Conservation (phyloP, 2,888 invertebrate genomes). For the Plutella xylostella region DNA sequence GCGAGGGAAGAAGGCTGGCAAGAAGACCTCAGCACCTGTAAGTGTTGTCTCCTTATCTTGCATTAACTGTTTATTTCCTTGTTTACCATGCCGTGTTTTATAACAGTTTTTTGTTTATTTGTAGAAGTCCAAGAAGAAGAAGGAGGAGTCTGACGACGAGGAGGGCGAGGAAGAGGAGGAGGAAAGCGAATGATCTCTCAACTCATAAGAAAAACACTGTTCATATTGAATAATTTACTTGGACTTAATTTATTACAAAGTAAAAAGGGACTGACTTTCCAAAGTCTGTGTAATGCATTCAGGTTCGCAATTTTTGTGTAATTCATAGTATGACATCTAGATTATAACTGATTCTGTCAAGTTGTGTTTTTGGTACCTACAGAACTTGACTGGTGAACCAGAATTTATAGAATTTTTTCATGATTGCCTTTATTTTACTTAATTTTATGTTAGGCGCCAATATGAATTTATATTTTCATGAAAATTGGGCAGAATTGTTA, state of each 20-base stretch:
- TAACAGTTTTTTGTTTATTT: conserved; percentile 16
- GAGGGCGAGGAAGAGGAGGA: conserved; percentile 74
- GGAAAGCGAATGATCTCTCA: conserved; percentile 74
- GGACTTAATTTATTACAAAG: conserved; percentile 70
- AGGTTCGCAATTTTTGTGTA: too few species aligned
- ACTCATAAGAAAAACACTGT: conserved; percentile 48
- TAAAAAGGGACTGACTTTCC: conserved; percentile 65
- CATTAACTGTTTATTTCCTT: neutral
- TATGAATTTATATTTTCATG: too few species aligned
- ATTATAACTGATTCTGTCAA: too few species aligned
- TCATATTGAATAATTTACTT: conserved; percentile 69
- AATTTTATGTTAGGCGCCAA: too few species aligned
- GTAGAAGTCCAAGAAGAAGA: conserved; percentile 69
- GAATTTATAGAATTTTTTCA: too few species aligned
- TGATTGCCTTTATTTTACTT: too few species aligned
- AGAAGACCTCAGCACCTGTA: conserved; percentile 57
- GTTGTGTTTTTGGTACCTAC: too few species aligned
- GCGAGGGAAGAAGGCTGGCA: conserved; percentile 64
- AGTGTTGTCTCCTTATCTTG: too few species aligned
- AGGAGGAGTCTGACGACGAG: conserved; percentile 74
- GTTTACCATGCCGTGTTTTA: neutral
- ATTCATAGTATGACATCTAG: too few species aligned
- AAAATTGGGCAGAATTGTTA: too few species aligned
- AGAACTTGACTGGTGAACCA: too few species aligned
- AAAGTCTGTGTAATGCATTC: conserved; percentile 42